Evolutionary conservation across 2,113 vertebrate species (phyloP), one percentile per base, ranked within the genome.

Genomic region (Drymodes brunneopygia): DNA sequence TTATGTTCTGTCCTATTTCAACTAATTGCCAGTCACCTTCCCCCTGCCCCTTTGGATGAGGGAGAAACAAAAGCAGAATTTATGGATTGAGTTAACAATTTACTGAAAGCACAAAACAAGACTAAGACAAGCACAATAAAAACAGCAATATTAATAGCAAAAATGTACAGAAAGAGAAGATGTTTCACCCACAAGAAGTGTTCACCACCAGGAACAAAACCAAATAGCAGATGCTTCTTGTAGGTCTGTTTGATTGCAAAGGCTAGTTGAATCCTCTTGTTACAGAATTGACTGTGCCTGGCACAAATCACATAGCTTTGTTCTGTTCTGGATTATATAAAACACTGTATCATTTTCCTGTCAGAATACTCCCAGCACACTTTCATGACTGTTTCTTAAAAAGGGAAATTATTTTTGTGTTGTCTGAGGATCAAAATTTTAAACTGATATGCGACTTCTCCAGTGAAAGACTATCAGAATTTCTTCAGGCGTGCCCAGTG

Each of bases 31-130:
- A 58, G 36, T 22, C 21, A 36, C 33, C 18, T 69, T 51, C 22
- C 33, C 42, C 53, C 45, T 1, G 1, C 22, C 14, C 27, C 7
- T 44, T 60, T 0, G 3, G 4, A 11, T 36, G 15, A 36, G 18
- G 11, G 53, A 58, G 21, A 33, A 60, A 18, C 22, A 67, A 44
- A 67, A 77, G 22, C 61, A 58, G 36, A 86, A 67, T 70, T 60
- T 60, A 36, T 58, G 17, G 36, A 3, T n/a, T 70, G 35, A 58
- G 15, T 36, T 66, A 60, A 33, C 36, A 33, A 22, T 77, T 67
- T 51, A 27, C 36, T 86, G 45, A 51, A 67, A 44, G 36, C 53
- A 44, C 27, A 51, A 74, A 51, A 17, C 31, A 67, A 58, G 53
- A 51, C 44, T 75, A 67, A 67, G 36, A 22, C 31, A 67, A 51